A percentile compares a stretch with the other conserved stretches of the same genome.
phyloP scores from a whole-genome alignment of 2,797 vertebrate species.

The Oreonectes daqikongensis region DNA sequence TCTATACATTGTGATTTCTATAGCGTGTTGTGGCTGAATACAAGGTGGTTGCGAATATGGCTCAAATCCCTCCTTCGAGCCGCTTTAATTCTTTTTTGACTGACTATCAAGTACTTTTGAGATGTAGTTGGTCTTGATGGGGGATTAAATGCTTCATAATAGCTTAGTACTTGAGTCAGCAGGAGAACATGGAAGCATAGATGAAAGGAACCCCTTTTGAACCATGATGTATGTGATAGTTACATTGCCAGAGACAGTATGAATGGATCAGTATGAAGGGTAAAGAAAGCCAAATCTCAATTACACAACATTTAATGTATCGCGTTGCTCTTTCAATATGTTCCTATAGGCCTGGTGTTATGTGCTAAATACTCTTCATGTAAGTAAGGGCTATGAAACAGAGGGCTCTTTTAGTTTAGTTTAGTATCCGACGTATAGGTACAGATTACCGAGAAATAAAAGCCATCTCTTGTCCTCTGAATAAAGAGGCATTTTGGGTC shows the following conservation, averaged over 20 bases:
- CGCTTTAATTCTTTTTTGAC: not conserved
- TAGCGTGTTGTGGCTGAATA: not conserved
- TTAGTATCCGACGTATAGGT: conserved; percentile 51
- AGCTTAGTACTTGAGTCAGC: not conserved
- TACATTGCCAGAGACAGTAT: not conserved
- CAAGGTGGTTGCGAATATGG: not conserved
- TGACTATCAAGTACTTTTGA: not conserved
- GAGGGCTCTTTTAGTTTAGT: conserved; percentile 47
- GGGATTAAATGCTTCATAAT: not conserved
- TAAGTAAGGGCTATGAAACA: conserved; percentile 39
- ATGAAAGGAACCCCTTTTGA: not conserved
- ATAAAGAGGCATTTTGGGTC: conserved; percentile 57
- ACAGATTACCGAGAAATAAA: conserved; percentile 57
- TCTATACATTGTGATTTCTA: not conserved
- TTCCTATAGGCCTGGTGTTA: conserved; percentile 18
- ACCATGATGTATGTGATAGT: not conserved
- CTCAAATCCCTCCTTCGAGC: not conserved
- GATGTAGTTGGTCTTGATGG: not conserved
- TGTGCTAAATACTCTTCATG: conserved; percentile 1
- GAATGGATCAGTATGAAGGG: no score
- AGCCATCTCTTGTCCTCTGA: conserved; percentile 44
- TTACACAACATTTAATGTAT: conserved; percentile 20
- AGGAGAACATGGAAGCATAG: not conserved
- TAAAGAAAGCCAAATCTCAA: not conserved
- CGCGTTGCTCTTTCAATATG: conserved; percentile 32